phyloP scores from a whole-genome alignment of 2,888 invertebrate genomes.

The Trachelus troglodyta region DNA sequence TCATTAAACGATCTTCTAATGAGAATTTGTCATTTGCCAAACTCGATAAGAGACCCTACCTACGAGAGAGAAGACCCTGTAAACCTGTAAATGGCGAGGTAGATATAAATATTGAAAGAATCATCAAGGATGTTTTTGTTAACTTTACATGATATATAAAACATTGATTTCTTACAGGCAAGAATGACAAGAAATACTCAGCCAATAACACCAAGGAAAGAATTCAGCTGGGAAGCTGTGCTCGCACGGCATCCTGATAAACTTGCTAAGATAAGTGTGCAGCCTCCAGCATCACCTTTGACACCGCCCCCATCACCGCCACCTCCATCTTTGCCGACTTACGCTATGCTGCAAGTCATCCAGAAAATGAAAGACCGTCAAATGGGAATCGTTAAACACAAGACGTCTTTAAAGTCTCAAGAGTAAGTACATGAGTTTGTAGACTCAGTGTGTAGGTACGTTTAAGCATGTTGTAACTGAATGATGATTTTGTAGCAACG shows the following conservation, averaged over 20 bases:
- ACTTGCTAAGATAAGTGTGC: slow-evolving; percentile 58
- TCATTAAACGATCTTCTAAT: slow-evolving; percentile 54
- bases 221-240: slow-evolving; percentile 67
- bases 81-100: slow-evolving; percentile 62
- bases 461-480: background rate
- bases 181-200: slow-evolving; percentile 60
- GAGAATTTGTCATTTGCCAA: slow-evolving; percentile 52
- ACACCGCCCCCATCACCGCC: slow-evolving; percentile 51
- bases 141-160: background rate
- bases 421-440: slow-evolving; percentile 44
- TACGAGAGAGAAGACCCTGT: slow-evolving; percentile 60
- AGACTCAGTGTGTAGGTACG: background rate
- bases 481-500: slow-evolving; percentile 36
- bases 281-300: slow-evolving; percentile 46
- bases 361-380: slow-evolving; percentile 72
- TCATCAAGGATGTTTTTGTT: background rate
- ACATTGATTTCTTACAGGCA: slow-evolving; percentile 38
- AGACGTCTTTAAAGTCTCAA: slow-evolving; percentile 39
- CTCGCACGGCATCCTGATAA: slow-evolving; percentile 66
- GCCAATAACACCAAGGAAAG: slow-evolving; percentile 38
- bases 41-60: slow-evolving; percentile 51
- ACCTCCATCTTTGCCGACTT: slow-evolving; percentile 70
- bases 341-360: slow-evolving; percentile 78
- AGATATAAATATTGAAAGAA: slow-evolving; percentile 9
- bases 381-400: slow-evolving; percentile 48